phyloP scores from a whole-genome alignment of 1,140 invertebrate species.

The Diploscapter pachys region DNA sequence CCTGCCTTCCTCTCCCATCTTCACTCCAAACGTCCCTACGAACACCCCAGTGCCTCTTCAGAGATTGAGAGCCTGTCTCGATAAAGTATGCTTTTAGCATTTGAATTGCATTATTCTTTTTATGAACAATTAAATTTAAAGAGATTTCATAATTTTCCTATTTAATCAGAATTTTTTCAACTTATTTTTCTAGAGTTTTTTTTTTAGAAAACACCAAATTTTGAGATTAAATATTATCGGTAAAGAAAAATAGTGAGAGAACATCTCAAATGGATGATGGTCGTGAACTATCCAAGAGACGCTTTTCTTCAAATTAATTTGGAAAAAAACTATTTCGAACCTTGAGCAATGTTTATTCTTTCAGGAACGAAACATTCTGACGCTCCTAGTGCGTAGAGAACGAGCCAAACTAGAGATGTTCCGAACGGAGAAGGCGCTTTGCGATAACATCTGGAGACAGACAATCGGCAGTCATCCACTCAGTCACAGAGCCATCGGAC shows the following conservation, averaged over 20 bases:
- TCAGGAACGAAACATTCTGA: constrained; percentile 42
- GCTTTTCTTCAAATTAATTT: neutral
- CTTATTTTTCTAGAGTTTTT: neutral
- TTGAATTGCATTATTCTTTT: neutral
- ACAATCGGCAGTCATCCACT: constrained; percentile 17
- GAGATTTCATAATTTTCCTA: too few relatives aligned
- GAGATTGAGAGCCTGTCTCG: neutral
- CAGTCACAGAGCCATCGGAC: constrained; percentile 5
- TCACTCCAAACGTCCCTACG: too few relatives aligned
- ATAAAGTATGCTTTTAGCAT: neutral
- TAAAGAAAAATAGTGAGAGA: constrained; percentile 11
- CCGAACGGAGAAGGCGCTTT: constrained; percentile 23
- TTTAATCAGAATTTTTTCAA: too few relatives aligned
- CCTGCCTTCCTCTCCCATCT: too few relatives aligned
- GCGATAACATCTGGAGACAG: constrained; percentile 16
- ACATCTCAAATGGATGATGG: neutral
- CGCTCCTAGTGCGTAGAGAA: constrained; percentile 37
- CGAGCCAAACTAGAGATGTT: constrained; percentile 38
- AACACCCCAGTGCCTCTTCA: too few relatives aligned
- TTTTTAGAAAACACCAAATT: constrained; percentile 16
- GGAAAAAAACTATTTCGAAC: constrained; percentile 3
- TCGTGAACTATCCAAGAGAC: constrained; percentile 18
- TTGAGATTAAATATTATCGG: constrained; percentile 3
- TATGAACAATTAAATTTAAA: too few relatives aligned
- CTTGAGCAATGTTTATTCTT: constrained; percentile 4